Percentiles rank a stretch among this genome's conserved stretches.
These are phyloP conservation scores for Setophaga coronata DNA, from an alignment of 2,113 vertebrate genomes.

Conservation along the genomic window DNA sequence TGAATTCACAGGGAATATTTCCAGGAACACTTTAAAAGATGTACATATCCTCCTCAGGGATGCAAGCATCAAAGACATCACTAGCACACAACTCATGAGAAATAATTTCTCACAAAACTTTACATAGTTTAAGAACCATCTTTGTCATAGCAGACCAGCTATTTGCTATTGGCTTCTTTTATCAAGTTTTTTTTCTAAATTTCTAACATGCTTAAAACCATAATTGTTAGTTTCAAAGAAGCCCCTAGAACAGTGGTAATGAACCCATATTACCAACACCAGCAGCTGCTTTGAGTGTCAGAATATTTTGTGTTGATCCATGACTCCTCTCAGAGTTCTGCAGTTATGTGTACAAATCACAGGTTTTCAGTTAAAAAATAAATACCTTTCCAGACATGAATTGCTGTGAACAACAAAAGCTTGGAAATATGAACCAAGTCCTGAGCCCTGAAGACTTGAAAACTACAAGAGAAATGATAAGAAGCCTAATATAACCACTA, in stretches of 20 bases:
- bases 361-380: conserved; percentile 16
- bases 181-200: background rate
- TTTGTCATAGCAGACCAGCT: background rate
- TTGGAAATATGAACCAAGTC: background rate
- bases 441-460: background rate
- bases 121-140: background rate
- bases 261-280: background rate
- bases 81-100: background rate
- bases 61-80: background rate
- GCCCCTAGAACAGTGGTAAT: background rate
- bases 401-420: background rate
- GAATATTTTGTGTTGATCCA: background rate
- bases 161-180: background rate
- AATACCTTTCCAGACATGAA: background rate
- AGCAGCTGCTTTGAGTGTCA: background rate
- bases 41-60: background rate
- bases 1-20: background rate
- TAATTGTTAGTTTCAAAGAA: background rate
- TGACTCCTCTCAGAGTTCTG: background rate
- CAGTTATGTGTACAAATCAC: background rate
- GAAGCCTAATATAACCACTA: background rate
- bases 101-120: conserved; percentile 10
- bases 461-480: background rate
- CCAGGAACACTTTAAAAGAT: background rate
- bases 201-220: background rate